These are phyloP conservation scores for Tiaroga cobitis DNA, from an alignment of 2,797 vertebrate genomes.

Conservation along the genomic window DNA sequence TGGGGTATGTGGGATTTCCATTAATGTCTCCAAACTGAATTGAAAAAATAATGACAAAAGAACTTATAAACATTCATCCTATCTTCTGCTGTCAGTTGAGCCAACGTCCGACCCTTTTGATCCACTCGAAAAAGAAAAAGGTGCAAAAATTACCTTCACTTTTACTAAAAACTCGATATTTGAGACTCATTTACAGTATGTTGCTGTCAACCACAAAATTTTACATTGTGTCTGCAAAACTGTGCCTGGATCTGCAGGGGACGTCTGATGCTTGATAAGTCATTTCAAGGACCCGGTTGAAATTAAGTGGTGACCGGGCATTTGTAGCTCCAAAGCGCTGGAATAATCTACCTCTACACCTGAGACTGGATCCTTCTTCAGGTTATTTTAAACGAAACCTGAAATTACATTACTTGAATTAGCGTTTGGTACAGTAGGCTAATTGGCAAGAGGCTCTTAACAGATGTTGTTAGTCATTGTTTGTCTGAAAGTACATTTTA, in stretches of 20 bases:
- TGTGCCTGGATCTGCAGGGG: conserved; percentile 11
- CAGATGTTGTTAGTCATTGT: no score
- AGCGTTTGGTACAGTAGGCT: no score
- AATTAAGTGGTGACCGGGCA: no score
- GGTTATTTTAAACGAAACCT: no score
- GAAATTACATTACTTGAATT: no score
- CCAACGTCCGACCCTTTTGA: not conserved
- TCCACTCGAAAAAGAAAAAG: not conserved
- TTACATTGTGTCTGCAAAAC: conserved; percentile 16
- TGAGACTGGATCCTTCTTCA: no score
- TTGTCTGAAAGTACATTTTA: no score
- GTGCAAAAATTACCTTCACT: not conserved
- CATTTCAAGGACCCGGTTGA: no score
- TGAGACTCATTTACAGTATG: conserved; percentile 29
- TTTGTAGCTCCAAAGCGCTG: no score
- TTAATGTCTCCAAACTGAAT: not conserved
- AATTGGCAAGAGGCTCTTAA: no score
- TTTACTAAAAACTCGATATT: not conserved
- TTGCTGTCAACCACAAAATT: conserved; percentile 15
- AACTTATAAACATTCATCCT: not conserved
- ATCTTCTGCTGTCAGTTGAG: not conserved
- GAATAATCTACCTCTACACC: no score
- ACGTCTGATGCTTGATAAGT: conserved; percentile 46
- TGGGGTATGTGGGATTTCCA: not conserved
- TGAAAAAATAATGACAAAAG: not conserved